Evolutionary conservation across 2,113 vertebrate genomes (phyloP), one percentile per base, ranked within the genome.

Genomic region (Otocyon megalotis): DNA sequence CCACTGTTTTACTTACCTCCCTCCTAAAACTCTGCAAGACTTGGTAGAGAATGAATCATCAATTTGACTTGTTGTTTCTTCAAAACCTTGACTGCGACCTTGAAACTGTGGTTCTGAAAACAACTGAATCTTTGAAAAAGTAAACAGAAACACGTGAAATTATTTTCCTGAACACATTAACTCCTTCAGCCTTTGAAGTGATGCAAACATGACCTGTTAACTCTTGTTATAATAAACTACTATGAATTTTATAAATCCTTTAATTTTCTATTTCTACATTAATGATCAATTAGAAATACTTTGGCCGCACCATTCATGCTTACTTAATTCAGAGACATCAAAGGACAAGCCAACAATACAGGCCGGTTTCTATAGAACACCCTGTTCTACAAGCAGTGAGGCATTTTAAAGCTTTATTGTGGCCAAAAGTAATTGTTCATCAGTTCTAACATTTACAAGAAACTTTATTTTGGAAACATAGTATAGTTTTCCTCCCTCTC

Each of bases 91-190:
- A 97, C 98, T 97, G 67, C 79, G 93, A 80, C 99, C 99, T 98
- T 99, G 99, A 98, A 99, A 99, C 94, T 97, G 98, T 83, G 99
- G 98, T 96, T 99, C 99, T 53, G 99, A 99, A 98, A 99, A 99
- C 98, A 99, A 98, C 98, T 99, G 99, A 97, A 99, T 98, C 99
- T 99, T 98, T 74, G 97, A 98, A 97, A 98, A 97, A 97, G 89
- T 24, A 95, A 92, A 97, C 32, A 93, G 67, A 97, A 95, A 96
- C 20, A 89, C 30, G 72, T 22, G 54, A 76, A 97, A 97, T 97
- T 0, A 98, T 95, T 98, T 56, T 94, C 96, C 37, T 89, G 22
- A 81, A 74, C 8, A 84, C 19, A 63, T 32, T 74, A 48, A 76
- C 14, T 28, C 58, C 50, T 81, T 92, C 77, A 95, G 74, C 32